Evolutionary conservation across 2,797 vertebrate species (phyloP).

Genomic region (Novumbra hubbsi): DNA sequence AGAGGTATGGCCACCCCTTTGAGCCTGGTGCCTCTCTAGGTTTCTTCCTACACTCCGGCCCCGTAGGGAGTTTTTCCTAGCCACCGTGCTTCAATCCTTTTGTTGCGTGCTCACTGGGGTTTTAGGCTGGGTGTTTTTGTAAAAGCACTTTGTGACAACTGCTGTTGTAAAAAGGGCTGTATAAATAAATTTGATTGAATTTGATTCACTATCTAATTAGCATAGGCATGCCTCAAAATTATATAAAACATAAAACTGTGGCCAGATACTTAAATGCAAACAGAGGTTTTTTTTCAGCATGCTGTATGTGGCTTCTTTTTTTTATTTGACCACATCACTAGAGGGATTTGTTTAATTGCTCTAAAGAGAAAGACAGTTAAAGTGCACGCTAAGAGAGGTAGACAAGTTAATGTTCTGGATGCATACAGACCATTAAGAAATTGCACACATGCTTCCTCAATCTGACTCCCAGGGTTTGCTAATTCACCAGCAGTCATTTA

Average conservation of each 20-base stretch:
- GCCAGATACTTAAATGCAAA: constrained; percentile 1
- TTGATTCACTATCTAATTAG: no score
- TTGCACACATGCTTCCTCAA: constrained; percentile 42
- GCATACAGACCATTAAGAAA: constrained; percentile 48
- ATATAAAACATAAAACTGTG: not conserved
- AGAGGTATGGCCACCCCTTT: no score
- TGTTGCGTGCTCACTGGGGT: no score
- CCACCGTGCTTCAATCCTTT: no score
- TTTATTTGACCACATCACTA: not conserved
- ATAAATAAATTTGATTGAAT: no score
- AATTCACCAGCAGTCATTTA: constrained; percentile 45
- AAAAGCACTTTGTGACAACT: no score
- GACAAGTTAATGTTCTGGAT: constrained; percentile 38
- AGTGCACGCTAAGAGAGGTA: not conserved
- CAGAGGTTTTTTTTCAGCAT: constrained; percentile 2
- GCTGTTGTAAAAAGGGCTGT: no score
- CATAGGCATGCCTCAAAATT: no score
- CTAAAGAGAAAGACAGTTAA: constrained; percentile 9
- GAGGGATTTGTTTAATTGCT: constrained; percentile 17
- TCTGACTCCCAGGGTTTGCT: constrained; percentile 29
- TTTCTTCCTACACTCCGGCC: no score
- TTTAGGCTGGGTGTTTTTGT: no score
- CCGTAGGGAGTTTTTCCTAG: no score
- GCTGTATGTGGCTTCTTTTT: constrained; percentile 1
- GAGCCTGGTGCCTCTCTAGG: no score